Evolutionary conservation across 2,797 vertebrate species (phyloP).

Genomic region (Muscicapa comitata): DNA sequence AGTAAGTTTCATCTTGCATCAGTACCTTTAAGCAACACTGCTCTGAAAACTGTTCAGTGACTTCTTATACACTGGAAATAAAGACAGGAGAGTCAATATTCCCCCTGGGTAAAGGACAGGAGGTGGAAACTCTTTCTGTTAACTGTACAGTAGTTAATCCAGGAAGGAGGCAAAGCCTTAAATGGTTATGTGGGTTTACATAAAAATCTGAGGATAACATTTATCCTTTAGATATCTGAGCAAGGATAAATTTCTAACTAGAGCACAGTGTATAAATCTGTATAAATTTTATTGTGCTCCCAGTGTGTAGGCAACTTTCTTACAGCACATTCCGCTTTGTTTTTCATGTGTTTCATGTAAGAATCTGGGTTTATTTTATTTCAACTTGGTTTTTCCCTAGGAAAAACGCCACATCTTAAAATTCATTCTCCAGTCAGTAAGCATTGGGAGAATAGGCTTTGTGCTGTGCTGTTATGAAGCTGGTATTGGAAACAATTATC

Average conservation of each 20-base stretch:
- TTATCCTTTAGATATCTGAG: constrained; percentile 58
- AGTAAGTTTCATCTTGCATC: neutral
- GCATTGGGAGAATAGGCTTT: neutral
- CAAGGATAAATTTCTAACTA: constrained; percentile 30
- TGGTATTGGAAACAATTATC: neutral
- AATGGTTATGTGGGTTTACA: constrained; percentile 48
- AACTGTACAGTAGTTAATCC: constrained; percentile 33
- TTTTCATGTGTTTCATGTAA: constrained; percentile 19
- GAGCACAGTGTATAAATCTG: neutral
- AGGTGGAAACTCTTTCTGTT: neutral
- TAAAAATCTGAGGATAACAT: constrained; percentile 58
- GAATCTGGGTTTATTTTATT: constrained; percentile 21
- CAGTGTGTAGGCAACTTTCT: neutral
- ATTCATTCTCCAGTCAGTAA: neutral
- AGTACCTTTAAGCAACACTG: neutral
- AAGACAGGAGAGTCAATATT: neutral
- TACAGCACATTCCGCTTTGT: neutral
- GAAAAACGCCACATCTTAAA: constrained; percentile 34
- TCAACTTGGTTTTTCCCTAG: neutral
- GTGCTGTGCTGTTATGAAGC: neutral
- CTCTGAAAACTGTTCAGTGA: constrained; percentile 22
- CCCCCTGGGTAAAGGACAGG: neutral
- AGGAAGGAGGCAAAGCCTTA: constrained; percentile 69
- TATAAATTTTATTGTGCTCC: constrained; percentile 22
- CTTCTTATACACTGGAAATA: constrained; percentile 41